Evolutionary conservation across 2,113 vertebrate genomes (phyloP).

Genomic region (Pseudois nayaur): DNA sequence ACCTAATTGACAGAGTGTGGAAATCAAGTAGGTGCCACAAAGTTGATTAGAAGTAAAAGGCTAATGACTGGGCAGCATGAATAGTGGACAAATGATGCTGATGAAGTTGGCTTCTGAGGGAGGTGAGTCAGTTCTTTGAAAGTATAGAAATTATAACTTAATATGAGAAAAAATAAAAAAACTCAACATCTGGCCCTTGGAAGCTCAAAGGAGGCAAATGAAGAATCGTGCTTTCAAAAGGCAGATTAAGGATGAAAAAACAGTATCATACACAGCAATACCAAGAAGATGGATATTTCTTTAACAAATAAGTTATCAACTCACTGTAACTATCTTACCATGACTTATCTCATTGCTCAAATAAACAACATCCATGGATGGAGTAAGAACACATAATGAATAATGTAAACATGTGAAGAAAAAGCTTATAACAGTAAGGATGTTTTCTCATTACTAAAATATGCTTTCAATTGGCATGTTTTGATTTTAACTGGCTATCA

Average conservation of each 20-base stretch:
- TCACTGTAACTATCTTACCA: not conserved
- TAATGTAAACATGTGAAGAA: not conserved
- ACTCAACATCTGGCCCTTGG: not conserved
- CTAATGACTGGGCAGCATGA: not conserved
- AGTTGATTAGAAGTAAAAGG: not conserved
- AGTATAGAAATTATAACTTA: not conserved
- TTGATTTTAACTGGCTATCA: not conserved
- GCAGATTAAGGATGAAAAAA: not conserved
- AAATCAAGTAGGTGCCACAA: not conserved
- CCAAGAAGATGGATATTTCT: not conserved
- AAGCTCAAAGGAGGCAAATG: not conserved
- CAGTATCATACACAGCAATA: not conserved
- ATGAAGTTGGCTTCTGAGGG: not conserved
- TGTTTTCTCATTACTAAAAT: not conserved
- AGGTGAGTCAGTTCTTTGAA: not conserved
- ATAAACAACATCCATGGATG: not conserved
- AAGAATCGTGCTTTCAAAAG: not conserved
- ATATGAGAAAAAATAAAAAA: not conserved
- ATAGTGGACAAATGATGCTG: not conserved
- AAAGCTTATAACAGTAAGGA: not conserved
- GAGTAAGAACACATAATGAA: not conserved
- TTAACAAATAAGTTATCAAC: not conserved
- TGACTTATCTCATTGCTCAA: not conserved
- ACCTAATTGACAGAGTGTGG: not conserved
- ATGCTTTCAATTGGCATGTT: not conserved